These are phyloP conservation scores for Aphelinus atriplicis DNA, from an alignment of 1,140 invertebrate species.

Conservation along the genomic window DNA sequence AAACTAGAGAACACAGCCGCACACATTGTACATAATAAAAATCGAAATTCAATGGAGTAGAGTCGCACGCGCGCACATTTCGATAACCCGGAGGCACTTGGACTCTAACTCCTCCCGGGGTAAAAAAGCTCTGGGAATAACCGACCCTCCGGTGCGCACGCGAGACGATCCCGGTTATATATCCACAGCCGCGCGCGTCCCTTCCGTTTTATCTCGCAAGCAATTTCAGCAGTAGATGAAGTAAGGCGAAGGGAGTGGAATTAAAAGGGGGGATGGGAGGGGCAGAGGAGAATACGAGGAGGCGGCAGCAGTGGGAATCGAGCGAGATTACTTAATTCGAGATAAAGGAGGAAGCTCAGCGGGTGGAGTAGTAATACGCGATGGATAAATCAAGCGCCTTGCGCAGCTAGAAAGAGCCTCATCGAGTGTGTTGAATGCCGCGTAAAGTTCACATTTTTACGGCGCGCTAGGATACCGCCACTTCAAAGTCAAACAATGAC, in stretches of 20 bases:
- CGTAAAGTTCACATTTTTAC: slow-evolving; percentile 14
- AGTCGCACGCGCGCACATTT: neutral
- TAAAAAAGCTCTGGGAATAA: no score
- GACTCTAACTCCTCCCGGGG: slow-evolving; percentile 18
- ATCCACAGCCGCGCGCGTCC: neutral
- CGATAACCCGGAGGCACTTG: slow-evolving; percentile 20
- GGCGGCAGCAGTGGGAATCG: slow-evolving; percentile 1
- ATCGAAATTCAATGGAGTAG: neutral
- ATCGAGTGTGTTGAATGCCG: neutral
- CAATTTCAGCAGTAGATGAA: slow-evolving; percentile 11
- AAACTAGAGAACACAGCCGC: no score
- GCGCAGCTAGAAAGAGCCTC: neutral
- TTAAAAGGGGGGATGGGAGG: neutral
- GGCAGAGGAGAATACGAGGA: neutral
- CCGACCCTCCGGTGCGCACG: no score
- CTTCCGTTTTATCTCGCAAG: slow-evolving; percentile 13
- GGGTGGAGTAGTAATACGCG: slow-evolving; percentile 19
- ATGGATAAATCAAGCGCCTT: slow-evolving; percentile 34
- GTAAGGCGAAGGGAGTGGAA: slow-evolving; percentile 2
- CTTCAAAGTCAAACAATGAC: neutral
- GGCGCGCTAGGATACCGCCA: neutral
- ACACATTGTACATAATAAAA: neutral
- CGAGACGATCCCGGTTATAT: neutral
- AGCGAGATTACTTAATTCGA: slow-evolving; percentile 32
- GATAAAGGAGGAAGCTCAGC: slow-evolving; percentile 11